Evolutionary conservation across 2,113 vertebrate genomes (phyloP), one percentile per base, ranked within the genome.

Genomic region (Cephalopterus ornatus): DNA sequence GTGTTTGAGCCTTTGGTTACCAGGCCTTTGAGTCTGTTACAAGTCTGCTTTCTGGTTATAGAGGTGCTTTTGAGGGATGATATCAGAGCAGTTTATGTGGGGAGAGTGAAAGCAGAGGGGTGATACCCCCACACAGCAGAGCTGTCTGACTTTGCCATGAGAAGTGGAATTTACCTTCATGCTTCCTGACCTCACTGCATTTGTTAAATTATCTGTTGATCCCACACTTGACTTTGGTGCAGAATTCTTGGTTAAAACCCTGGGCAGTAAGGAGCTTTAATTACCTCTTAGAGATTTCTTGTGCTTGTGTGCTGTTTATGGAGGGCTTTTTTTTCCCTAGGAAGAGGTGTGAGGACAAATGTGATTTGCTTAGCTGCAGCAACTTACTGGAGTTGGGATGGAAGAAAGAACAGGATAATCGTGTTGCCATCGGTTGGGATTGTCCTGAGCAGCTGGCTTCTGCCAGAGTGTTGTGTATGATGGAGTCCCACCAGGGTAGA

Each of bases 401-500:
- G 68, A 74, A 56, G 42, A 89, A 74, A 56, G 42, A 89, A 32
- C 4, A 39, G 35, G 22, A 18, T 41, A 46, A 50, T 78, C 3
- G 1, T 23, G 11, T 68, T 83, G 73, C 73, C 33, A 5, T 46
- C 41, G 49, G 20, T 19, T 91, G 55, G 55, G 59, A 23, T 50
- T 87, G 73, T 53, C 50, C 67, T 55, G 75, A 68, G 75, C 44
- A 85, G 33, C 39, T 63, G 78, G 23, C 13, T 86, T 59, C 79
- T 3, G 1, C 1, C 0, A 26, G 33, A 67, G 35, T 35, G 24
- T n/a, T 44, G 6, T 35, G 44, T 59, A 7, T 27, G 12, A 12
- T 15, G n/a, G n/a, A 70, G 65, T 58, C n/a, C 6, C 37, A 33
- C 30, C 44, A 56, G 24, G 39, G 6, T 4, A 46, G 50, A 74